Evolutionary conservation across 2,888 invertebrate genomes (phyloP).

Genomic region (Drosophila phalerata): DNA sequence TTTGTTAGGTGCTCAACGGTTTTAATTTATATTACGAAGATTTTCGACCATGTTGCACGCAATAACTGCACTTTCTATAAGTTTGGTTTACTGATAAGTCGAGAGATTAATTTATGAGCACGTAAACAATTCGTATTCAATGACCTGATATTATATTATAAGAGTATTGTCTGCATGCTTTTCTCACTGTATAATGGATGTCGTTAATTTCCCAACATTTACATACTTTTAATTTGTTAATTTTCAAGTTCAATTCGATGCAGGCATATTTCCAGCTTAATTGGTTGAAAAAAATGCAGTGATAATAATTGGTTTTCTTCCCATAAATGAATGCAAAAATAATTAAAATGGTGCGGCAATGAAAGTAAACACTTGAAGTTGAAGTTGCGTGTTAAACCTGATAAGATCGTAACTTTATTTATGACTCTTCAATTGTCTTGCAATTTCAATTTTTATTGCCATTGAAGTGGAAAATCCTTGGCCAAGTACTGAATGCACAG

Average conservation of each 20-base stretch:
- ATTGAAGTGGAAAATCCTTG: constrained; percentile 24
- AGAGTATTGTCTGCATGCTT: constrained; percentile 22
- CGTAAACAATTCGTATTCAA: constrained; percentile 34
- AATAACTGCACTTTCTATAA: constrained; percentile 47
- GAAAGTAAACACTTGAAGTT: constrained; percentile 47
- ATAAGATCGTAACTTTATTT: constrained; percentile 21
- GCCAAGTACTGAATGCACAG: constrained; percentile 2
- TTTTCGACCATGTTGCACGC: constrained; percentile 31
- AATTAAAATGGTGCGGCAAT: constrained; percentile 48
- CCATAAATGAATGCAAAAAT: constrained; percentile 39
- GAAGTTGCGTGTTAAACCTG: constrained; percentile 41
- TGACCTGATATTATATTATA: constrained; percentile 45
- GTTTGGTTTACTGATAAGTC: constrained; percentile 39
- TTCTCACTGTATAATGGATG: constrained; percentile 40
- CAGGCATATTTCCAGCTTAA: constrained; percentile 37
- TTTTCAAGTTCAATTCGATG: constrained; percentile 66
- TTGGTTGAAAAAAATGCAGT: constrained; percentile 53
- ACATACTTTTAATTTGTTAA: constrained; percentile 53
- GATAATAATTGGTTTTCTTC: constrained; percentile 45
- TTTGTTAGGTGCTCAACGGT: not conserved
- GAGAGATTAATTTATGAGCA: constrained; percentile 40
- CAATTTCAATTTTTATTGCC: constrained; percentile 33
- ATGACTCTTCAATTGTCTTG: constrained; percentile 27
- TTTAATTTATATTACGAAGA: constrained; percentile 6
- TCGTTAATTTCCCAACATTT: constrained; percentile 50